Percentiles rank a stretch among this genome's conserved stretches.
phyloP scores from a whole-genome alignment of 2,888 invertebrate species.

The Cacoxenus indagator region DNA sequence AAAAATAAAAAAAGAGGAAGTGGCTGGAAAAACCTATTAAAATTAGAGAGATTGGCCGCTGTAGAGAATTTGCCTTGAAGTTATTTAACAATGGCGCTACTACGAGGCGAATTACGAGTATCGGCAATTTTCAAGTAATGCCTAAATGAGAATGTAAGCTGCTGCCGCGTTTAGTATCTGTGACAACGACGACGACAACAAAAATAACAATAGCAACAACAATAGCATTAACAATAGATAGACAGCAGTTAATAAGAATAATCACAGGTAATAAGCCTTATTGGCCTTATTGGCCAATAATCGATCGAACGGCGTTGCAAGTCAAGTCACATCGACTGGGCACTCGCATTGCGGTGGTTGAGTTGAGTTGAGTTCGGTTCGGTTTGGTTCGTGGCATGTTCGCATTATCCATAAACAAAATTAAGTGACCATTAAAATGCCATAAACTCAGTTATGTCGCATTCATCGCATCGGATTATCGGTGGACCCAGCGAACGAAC shows the following conservation, averaged over 20 bases:
- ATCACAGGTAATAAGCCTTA: slow-evolving; percentile 58
- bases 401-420: slow-evolving; percentile 71
- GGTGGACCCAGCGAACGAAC: slow-evolving; percentile 29
- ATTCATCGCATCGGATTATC: slow-evolving; percentile 33
- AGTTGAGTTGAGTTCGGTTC: slow-evolving; percentile 3
- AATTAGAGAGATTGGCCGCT: not conserved
- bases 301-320: slow-evolving; percentile 53
- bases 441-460: slow-evolving; percentile 69
- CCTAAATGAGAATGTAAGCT: not conserved
- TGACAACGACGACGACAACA: not conserved
- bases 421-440: slow-evolving; percentile 72
- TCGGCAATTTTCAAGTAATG: slow-evolving; percentile 23
- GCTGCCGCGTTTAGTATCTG: not conserved
- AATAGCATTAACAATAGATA: not conserved
- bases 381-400: slow-evolving; percentile 49
- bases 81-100: slow-evolving; percentile 12
- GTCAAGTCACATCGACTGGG: not conserved
- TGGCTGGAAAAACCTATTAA: slow-evolving; percentile 2
- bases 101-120: slow-evolving; percentile 17
- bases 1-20: too few relatives aligned
- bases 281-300: slow-evolving; percentile 60
- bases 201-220: not conserved
- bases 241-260: slow-evolving; percentile 47
- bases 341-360: not conserved
- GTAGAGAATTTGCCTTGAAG: not conserved